Percentiles rank a stretch among this genome's conserved stretches.
Conservation (phyloP, 2,797 vertebrate species). For the Emydoidea blandingii region DNA sequence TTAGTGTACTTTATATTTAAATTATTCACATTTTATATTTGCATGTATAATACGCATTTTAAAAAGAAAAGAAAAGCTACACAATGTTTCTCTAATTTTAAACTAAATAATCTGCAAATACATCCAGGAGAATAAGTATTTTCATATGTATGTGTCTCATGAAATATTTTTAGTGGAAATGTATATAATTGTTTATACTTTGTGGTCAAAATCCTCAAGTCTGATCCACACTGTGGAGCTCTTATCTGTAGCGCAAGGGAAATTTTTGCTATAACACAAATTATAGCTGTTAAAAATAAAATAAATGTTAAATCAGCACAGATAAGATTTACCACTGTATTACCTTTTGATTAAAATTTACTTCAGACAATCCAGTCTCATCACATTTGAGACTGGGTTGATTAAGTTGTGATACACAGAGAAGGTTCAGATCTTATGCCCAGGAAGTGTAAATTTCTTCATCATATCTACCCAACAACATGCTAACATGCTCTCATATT, state of each 20-base stretch:
- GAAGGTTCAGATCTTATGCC: constrained; percentile 77
- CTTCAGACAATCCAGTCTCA: constrained; percentile 74
- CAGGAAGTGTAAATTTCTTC: constrained; percentile 79
- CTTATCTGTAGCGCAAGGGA: neutral
- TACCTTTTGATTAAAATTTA: constrained; percentile 83
- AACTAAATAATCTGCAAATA: neutral
- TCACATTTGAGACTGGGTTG: constrained; percentile 79
- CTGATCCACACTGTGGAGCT: neutral
- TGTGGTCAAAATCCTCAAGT: neutral
- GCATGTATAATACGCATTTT: neutral
- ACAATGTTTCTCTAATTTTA: neutral
- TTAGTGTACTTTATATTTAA: neutral
- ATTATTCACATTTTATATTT: neutral
- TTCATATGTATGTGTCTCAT: neutral
- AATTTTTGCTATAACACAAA: neutral
- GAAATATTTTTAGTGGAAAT: neutral
- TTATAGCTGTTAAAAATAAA: neutral
- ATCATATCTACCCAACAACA: constrained; percentile 78
- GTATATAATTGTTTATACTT: neutral
- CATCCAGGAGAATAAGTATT: neutral
- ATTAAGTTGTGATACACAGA: constrained; percentile 80
- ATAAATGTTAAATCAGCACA: neutral
- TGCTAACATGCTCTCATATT: constrained; percentile 83
- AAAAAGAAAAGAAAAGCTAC: neutral
- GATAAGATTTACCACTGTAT: neutral